phyloP scores from a whole-genome alignment of 2,888 invertebrate species.

The Drosophila vallismaia region DNA sequence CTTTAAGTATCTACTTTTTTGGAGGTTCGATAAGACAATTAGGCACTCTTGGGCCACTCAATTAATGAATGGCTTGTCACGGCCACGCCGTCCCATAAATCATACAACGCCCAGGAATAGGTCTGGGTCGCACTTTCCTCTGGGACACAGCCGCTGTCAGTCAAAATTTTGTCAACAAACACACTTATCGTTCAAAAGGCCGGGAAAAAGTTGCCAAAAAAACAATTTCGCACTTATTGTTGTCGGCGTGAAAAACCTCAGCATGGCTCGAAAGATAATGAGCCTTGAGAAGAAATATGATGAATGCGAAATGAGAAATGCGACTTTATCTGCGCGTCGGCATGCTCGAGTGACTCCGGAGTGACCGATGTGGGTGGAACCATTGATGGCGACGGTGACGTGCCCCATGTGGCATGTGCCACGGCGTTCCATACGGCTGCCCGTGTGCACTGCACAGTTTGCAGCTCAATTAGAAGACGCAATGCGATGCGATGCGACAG shows the following conservation, averaged over 20 bases:
- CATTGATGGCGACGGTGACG: constrained; percentile 19
- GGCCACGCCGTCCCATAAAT: constrained; percentile 62
- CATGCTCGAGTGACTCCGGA: constrained; percentile 51
- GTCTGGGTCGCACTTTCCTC: neutral
- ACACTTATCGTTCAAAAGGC: constrained; percentile 18
- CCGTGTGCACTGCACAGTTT: constrained; percentile 50
- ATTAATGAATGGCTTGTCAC: constrained; percentile 73
- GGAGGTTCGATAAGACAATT: constrained; percentile 40
- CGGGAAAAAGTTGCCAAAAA: constrained; percentile 5
- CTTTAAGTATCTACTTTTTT: constrained; percentile 2
- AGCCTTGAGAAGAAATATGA: constrained; percentile 37
- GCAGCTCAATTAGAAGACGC: constrained; percentile 37
- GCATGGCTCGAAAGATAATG: constrained; percentile 31
- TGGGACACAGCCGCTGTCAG: constrained; percentile 38
- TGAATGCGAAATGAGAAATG: constrained; percentile 32
- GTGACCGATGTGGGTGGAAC: constrained; percentile 53
- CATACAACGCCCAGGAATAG: constrained; percentile 45
- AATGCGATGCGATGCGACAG: constrained; percentile 24
- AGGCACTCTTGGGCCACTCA: constrained; percentile 55
- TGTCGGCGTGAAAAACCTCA: constrained; percentile 1
- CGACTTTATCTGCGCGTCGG: constrained; percentile 43
- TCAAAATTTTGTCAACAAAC: constrained; percentile 52
- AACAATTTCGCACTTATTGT: constrained; percentile 53
- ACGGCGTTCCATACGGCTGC: constrained; percentile 48
- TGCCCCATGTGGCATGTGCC: constrained; percentile 47